A percentile compares a stretch with the other conserved stretches of the same genome.
Conservation (phyloP, 1,140 invertebrate genomes). For the Bombus confusus region DNA sequence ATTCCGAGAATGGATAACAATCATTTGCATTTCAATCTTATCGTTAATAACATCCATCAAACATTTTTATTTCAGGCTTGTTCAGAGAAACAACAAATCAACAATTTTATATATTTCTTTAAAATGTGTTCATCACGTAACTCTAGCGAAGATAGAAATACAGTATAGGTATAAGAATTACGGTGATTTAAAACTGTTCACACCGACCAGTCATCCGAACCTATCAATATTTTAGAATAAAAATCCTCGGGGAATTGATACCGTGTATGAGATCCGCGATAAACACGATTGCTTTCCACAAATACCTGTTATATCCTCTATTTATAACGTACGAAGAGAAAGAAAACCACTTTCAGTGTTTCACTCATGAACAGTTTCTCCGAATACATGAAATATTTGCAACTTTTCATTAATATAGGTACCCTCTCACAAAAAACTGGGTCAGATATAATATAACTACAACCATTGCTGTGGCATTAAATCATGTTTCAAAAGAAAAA, state of each 20-base stretch:
- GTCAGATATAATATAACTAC: not conserved
- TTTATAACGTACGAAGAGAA: not conserved
- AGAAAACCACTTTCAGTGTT: not conserved
- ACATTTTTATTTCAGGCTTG: not conserved
- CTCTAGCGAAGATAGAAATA: not conserved
- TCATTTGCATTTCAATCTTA: not conserved
- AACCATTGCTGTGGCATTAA: not conserved
- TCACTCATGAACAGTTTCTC: not conserved
- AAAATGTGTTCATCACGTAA: not conserved
- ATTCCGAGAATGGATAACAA: not conserved
- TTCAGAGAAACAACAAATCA: not conserved
- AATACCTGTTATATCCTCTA: not conserved
- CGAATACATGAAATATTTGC: not conserved
- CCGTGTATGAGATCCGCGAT: not conserved
- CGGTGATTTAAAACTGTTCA: not conserved
- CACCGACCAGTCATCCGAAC: not conserved
- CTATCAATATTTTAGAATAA: not conserved
- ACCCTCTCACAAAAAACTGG: not conserved
- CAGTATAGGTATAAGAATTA: not conserved
- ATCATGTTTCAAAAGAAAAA: not conserved
- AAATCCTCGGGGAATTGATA: not conserved
- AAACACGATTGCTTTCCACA: not conserved
- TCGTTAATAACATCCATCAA: not conserved
- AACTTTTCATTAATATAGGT: not conserved
- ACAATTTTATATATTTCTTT: not conserved